Conservation (phyloP, 2,797 vertebrate genomes). For the Eurystomus glaucurus region DNA sequence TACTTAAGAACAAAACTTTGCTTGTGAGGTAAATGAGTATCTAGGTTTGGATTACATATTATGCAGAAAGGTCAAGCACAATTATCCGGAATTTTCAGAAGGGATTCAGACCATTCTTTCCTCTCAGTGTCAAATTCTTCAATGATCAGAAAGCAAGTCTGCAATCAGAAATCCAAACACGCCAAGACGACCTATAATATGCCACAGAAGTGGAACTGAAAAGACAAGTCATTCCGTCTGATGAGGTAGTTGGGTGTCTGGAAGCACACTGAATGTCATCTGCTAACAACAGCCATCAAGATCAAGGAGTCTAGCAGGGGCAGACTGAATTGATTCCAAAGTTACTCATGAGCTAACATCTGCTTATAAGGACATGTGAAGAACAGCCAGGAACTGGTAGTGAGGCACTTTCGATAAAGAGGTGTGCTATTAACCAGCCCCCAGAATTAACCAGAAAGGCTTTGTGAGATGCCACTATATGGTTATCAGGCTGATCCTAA, state of each 20-base stretch:
- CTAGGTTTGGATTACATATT: neutral
- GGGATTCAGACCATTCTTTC: neutral
- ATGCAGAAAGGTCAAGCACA: neutral
- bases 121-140: neutral
- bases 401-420: neutral
- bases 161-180: constrained; percentile 18
- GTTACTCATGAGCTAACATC: neutral
- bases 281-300: constrained; percentile 11
- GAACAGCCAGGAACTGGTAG: neutral
- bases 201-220: neutral
- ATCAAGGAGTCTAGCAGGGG: neutral
- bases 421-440: neutral
- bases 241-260: neutral
- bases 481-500: neutral
- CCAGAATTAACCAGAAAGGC: neutral
- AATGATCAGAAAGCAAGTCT: constrained; percentile 13
- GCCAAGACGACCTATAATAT: neutral
- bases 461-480: neutral
- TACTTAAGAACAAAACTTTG: neutral
- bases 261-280: constrained; percentile 11
- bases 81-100: neutral
- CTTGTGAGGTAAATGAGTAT: neutral
- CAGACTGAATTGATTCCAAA: constrained; percentile 6
- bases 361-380: neutral
- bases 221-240: neutral